Evolutionary conservation across 2,113 vertebrate genomes (phyloP), one percentile per base, ranked within the genome.

Genomic region (Otis tarda): DNA sequence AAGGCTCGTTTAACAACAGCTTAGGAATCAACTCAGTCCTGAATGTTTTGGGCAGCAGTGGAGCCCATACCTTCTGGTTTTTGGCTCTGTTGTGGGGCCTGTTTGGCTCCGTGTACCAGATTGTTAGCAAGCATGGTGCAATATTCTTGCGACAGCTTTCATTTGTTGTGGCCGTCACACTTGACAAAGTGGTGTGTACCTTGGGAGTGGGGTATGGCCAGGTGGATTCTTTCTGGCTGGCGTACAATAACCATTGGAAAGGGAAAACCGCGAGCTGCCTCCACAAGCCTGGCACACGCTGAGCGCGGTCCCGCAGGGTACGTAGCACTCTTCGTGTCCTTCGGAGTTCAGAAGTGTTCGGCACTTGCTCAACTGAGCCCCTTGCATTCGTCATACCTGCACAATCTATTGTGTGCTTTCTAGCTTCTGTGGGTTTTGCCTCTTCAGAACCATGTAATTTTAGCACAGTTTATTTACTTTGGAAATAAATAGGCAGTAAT

Each of bases 401-500:
- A 76, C 41, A 18, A 4, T 47, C 75, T 33, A 2, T 59, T 41
- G 74, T 86, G 70, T 41, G 28, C 50, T 87, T 71, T 78, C 78
- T 67, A 27, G 12, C 55, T 93, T 67, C 78, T 70, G 55, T 52
- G 92, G 91, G 71, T n/a, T 95, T 78, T 90, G 68, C 69, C 71
- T 92, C 92, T 95, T 92, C 86, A 78, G 75, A 71, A 59, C n/a
- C 45, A 31, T 25, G 43, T 81, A 27, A 86, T 92, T 94, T 92
- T 47, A 83, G 73, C 63, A 65, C 37, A 7, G 47, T 60, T 81
- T 95, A 71, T 94, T 97, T 86, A 88, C 68, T 90, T 89, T 94
- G 88, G 84, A 95, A 94, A 57, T 80, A 84, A 95, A 69, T 10
- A 76, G 37, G 57, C 69, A 64, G 60, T 55, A 55, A 79, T 94